Evolutionary conservation across 1,140 invertebrate genomes (phyloP).

Genomic region (Coelopa frigida): DNA sequence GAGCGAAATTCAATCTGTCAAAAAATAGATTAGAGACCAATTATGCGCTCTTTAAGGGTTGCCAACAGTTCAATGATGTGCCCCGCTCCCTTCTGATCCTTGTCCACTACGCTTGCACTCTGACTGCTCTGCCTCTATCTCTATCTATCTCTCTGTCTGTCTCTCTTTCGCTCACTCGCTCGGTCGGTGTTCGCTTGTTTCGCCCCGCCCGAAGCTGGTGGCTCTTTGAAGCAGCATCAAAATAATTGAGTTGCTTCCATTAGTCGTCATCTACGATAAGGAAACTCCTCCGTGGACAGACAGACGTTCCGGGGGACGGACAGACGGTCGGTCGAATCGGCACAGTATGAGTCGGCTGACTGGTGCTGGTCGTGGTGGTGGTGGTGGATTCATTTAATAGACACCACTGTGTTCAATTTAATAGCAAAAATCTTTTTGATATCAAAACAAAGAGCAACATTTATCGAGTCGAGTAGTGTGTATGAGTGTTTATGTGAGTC

Average conservation of each 20-base stretch:
- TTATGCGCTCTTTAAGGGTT: slow-evolving; percentile 41
- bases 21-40: slow-evolving; percentile 45
- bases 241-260: not conserved
- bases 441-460: slow-evolving; percentile 11
- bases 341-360: no score
- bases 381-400: slow-evolving; percentile 6
- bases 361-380: not conserved
- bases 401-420: slow-evolving; percentile 7
- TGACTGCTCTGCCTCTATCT: not conserved
- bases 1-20: slow-evolving; percentile 46
- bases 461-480: no score
- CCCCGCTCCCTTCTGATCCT: no score
- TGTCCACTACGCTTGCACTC: not conserved
- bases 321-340: no score
- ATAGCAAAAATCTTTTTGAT: slow-evolving; percentile 10
- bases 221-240: no score
- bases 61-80: slow-evolving; percentile 14
- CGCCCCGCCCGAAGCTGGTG: no score
- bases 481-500: no score
- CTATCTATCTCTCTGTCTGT: no score
- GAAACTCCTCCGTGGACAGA: no score
- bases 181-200: not conserved
- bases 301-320: no score
- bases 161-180: not conserved
- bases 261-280: no score